Evolutionary conservation across 2,888 invertebrate genomes (phyloP), one percentile per base, ranked within the genome.

Genomic region (Bedellia somnulentella): DNA sequence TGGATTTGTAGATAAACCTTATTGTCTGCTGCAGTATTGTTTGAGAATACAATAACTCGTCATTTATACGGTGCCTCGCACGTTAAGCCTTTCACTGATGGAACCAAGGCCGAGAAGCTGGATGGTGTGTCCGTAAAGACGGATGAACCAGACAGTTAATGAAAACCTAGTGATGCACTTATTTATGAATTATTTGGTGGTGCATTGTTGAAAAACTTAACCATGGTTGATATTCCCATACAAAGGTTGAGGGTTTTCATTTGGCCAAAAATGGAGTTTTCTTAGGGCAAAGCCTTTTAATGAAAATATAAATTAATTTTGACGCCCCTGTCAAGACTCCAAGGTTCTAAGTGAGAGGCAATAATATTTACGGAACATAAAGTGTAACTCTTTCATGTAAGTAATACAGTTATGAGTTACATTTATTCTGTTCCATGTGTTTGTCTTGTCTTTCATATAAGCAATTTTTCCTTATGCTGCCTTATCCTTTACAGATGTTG

Each of bases 401-500:
- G 73, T 73, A 73, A 63, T 57, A 52, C 16, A 18, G 29, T 25
- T 29, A 33, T 61, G 68, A 67, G 67, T 70, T 71, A 62, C 70
- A 42, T 47, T 22, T 13, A 22, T 22, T 29, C 29, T n/a, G n/a
- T n/a, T n/a, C n/a, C n/a, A n/a, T n/a, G n/a, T n/a, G n/a, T n/a
- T n/a, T n/a, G n/a, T 27, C 11, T 15, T 4, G 14, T 6, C 14
- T n/a, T 12, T n/a, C 15, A 14, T 27, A 27, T 22, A 11, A n/a
- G n/a, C n/a, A n/a, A n/a, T n/a, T n/a, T n/a, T n/a, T n/a, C n/a
- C 18, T 10, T 15, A 15, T 15, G n/a, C 17, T 13, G 13, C 27
- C 5, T 18, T 18, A 18, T 6, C 18, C 18, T 9, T 64, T 73
- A 52, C 80, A 95, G 94, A 95, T 85, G 94, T 95, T 55, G 93